Conservation (phyloP, 2,113 vertebrate genomes). For the Cynopterus brachyotis region DNA sequence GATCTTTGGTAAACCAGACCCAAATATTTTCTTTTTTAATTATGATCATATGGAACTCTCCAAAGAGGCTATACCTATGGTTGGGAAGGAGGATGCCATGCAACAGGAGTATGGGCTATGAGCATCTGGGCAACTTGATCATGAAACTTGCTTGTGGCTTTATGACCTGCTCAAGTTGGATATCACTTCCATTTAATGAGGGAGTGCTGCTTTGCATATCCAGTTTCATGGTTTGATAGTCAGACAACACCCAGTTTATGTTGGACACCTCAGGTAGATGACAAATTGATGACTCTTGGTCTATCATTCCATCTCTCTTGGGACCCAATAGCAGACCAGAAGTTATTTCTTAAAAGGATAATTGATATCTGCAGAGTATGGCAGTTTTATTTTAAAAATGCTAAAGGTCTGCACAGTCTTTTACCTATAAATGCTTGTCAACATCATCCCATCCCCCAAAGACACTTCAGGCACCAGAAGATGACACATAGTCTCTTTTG, state of each 20-base stretch:
- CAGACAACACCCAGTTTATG: not conserved
- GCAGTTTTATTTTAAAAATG: not conserved
- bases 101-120: not conserved
- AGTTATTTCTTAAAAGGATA: not conserved
- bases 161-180: not conserved
- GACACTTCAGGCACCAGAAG: not conserved
- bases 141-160: not conserved
- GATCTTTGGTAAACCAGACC: not conserved
- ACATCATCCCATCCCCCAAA: not conserved
- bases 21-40: not conserved
- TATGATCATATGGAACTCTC: not conserved
- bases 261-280: not conserved
- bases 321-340: not conserved
- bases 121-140: not conserved
- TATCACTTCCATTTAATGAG: not conserved
- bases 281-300: not conserved
- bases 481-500: not conserved
- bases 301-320: not conserved
- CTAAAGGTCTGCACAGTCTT: not conserved
- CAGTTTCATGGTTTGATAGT: not conserved
- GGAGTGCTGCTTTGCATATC: rapidly evolving
- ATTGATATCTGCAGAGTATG: not conserved
- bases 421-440: not conserved
- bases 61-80: not conserved
- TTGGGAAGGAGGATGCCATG: not conserved